Conservation (phyloP, 2,797 vertebrate genomes). For the Stomatorhinus walkeri region DNA sequence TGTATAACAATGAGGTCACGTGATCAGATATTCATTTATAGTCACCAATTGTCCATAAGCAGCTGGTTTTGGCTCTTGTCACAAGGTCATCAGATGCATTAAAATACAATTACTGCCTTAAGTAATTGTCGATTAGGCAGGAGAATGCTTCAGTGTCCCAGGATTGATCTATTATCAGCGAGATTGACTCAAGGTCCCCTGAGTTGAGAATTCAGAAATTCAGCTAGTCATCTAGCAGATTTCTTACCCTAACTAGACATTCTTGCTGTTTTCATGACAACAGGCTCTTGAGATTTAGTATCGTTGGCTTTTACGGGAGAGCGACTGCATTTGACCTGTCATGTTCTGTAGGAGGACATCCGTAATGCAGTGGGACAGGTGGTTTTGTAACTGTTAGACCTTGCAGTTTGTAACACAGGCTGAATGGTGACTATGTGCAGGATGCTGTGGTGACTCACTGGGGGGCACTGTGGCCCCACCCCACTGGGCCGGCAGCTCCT, state of each 20-base stretch:
- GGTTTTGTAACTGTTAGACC: neutral
- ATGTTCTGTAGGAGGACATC: neutral
- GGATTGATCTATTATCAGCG: neutral
- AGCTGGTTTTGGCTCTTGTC: neutral
- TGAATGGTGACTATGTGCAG: neutral
- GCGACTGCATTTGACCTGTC: slow-evolving; percentile 4
- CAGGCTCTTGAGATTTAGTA: neutral
- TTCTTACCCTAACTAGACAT: neutral
- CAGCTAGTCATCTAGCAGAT: neutral
- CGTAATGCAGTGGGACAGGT: neutral
- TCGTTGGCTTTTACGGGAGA: neutral
- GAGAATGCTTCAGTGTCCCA: neutral
- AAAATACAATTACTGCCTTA: neutral
- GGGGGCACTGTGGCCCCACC: neutral
- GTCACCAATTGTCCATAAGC: neutral
- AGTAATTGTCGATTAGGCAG: neutral
- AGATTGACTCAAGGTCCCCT: neutral
- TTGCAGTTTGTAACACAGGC: neutral
- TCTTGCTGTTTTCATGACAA: neutral
- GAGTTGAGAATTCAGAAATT: neutral
- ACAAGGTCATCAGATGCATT: slow-evolving; percentile 5
- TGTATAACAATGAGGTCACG: neutral
- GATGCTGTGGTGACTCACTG: neutral
- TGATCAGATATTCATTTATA: neutral
- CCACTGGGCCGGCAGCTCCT: neutral